Evolutionary conservation across 92 coral and sea anemone genomes (phyloP), one percentile per base, ranked within the genome.

Genomic region (Plumapathes pennacea): DNA sequence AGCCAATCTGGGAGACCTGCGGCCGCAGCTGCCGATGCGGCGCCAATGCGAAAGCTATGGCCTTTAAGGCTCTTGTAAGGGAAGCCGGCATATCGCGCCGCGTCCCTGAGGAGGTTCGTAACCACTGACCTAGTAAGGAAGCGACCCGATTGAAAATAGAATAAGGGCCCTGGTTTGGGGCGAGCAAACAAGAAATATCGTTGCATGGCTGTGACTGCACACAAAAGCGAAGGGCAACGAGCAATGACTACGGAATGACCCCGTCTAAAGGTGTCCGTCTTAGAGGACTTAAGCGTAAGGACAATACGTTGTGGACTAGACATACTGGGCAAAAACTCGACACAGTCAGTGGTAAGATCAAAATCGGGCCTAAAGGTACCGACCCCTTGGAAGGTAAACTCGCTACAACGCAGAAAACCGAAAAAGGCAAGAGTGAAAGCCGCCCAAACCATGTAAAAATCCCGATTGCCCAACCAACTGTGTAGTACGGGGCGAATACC

Each of bases 341-440:
- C 10, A 17, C 30, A 51, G 22, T 13, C 25, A 17, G 12, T 41
- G 38, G 39, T 44, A 54, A 43, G 68, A 41, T 60, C 52, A 2
- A 30, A 18, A 30, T 60, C 46, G 52, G 40, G 14, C 37, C 45
- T 40, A 18, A 57, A 57, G 2, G 17, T 30, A 17, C 46, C 42
- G 46, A 19, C 38, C n/a, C n/a, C n/a, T n/a, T n/a, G n/a, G 20
- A 32, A 57, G 17, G 50, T 57, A 25, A 48, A 34, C 13, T 48
- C 54, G 8, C 54, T 48, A 34, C 54, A 25, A 20, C 57, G 28
- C 38, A 62, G 32, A 41, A 61, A 61, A 27, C 57, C 69, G 24
- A 61, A 61, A 22, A 61, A 61, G 51, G 34, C 66, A 4, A 58
- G 23, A 7, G 69, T 25, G 19, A 61, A 45, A 12, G 69, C 57